Evolutionary conservation across 2,113 vertebrate genomes (phyloP).

Genomic region (Nyctereutes procyonoides): DNA sequence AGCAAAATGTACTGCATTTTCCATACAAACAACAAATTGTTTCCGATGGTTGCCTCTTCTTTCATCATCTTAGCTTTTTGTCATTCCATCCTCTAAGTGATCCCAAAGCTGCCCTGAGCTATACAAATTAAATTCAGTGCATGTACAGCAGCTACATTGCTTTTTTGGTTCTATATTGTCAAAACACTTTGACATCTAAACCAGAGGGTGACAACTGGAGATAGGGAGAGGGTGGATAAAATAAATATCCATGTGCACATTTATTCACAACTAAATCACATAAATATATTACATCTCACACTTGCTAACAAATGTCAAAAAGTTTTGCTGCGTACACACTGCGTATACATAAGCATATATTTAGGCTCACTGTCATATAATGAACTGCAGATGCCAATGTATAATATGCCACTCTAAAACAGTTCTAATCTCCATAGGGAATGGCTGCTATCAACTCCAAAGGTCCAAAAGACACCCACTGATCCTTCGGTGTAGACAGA

Average conservation of each 20-base stretch:
- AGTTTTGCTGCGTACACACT: background rate
- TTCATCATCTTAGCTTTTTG: conserved; percentile 56
- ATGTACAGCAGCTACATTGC: background rate
- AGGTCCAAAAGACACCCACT: background rate
- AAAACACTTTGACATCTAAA: background rate
- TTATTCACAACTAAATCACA: background rate
- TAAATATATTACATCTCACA: background rate
- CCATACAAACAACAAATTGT: conserved; percentile 49
- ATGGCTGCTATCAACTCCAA: background rate
- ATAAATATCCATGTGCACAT: background rate
- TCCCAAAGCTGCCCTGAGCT: conserved; percentile 18
- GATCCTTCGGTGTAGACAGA: rapidly evolving
- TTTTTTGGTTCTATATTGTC: background rate
- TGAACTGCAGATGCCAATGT: background rate
- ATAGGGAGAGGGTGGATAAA: background rate
- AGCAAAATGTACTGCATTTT: conserved; percentile 47
- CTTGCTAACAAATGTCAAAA: background rate
- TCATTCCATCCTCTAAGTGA: conserved; percentile 27
- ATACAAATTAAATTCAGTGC: conserved; percentile 51
- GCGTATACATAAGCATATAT: background rate
- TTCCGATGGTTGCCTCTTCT: background rate
- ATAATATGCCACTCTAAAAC: background rate
- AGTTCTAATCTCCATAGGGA: background rate
- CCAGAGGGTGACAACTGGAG: background rate
- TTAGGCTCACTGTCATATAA: background rate